Evolutionary conservation across 2,797 vertebrate species (phyloP), one percentile per base, ranked within the genome.

Genomic region (Gymnodraco acuticeps): DNA sequence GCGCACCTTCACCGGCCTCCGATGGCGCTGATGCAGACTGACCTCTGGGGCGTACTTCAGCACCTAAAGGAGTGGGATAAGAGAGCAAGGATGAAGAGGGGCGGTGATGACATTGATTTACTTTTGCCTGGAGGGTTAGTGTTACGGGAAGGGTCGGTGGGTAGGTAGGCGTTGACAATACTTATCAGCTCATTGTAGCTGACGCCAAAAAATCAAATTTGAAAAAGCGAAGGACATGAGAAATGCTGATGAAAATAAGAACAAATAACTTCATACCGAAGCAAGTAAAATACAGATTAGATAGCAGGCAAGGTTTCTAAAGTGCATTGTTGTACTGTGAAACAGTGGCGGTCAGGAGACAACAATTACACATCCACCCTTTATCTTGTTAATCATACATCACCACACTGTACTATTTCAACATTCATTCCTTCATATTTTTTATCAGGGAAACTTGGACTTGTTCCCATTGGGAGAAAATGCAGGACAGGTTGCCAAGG

Each of bases 1-100:
- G 46, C 91, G 96, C 8, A 95, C 88, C 80, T 69, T 95, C 33
- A 6, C 33, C 23, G 86, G 87, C 83, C 84, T 95, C 90, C 88
- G 78, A 19, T 84, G 83, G 38, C 70, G 83, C 23, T 73, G 87
- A 86, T 90, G 63, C 83, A 89, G 89, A 20, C 87, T 92, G 56
- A 91, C 84, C 76, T 97, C 96, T 31, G 96, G 96, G 69, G 95
- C 15, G 1, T 98, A 97, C 90, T 96, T 97, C 81, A 99, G 92
- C 77, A 99, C 98, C 98, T 99, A 81, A 4, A 68, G 66, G 64
- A 77, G 61, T 64, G 47, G 10, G 62, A 60, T 10, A 33, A 43
- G 54, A 66, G 4, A 20, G 15, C 16, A 16, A 20, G 8, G 20
- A 46, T 13, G 12, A 70, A 23, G n/a, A 45, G 42, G 20, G 15